These are phyloP conservation scores for Dromaius novaehollandiae DNA, from an alignment of 2,113 vertebrate species.

Conservation along the genomic window DNA sequence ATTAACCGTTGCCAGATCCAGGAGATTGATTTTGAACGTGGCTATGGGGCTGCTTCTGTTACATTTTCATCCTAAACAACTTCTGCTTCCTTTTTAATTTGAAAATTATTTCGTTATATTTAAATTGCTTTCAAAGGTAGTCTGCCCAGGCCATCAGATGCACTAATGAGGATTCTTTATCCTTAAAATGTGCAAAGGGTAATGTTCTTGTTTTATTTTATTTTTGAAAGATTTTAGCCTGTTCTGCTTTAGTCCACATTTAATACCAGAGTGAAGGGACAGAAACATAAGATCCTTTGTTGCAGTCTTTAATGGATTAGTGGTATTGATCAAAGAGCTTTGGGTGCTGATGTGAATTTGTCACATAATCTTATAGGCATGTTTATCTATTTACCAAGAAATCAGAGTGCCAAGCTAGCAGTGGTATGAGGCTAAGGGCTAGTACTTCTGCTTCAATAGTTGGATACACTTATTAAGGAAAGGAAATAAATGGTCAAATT, in stretches of 20 bases:
- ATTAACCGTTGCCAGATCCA: background rate
- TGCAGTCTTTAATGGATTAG: constrained; percentile 65
- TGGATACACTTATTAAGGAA: background rate
- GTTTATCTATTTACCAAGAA: constrained; percentile 71
- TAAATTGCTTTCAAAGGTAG: constrained; percentile 27
- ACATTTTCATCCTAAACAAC: constrained; percentile 1
- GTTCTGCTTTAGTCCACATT: background rate
- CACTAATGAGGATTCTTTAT: constrained; percentile 15
- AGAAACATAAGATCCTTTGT: constrained; percentile 30
- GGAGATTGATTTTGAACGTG: background rate
- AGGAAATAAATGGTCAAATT: background rate
- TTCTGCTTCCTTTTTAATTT: background rate
- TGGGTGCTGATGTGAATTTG: constrained; percentile 59
- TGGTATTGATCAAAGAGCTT: constrained; percentile 58
- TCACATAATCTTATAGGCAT: constrained; percentile 62
- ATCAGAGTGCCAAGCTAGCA: constrained; percentile 24
- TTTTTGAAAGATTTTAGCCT: constrained; percentile 2
- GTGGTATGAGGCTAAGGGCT: constrained; percentile 9
- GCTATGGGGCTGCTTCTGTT: background rate
- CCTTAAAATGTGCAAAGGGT: background rate
- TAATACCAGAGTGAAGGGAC: constrained; percentile 34
- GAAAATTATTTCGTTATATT: constrained; percentile 25
- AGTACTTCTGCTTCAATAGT: background rate
- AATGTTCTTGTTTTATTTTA: background rate
- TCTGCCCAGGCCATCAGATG: background rate